phyloP scores from a whole-genome alignment of 1,140 invertebrate species.

The Dendroctonus valens region DNA sequence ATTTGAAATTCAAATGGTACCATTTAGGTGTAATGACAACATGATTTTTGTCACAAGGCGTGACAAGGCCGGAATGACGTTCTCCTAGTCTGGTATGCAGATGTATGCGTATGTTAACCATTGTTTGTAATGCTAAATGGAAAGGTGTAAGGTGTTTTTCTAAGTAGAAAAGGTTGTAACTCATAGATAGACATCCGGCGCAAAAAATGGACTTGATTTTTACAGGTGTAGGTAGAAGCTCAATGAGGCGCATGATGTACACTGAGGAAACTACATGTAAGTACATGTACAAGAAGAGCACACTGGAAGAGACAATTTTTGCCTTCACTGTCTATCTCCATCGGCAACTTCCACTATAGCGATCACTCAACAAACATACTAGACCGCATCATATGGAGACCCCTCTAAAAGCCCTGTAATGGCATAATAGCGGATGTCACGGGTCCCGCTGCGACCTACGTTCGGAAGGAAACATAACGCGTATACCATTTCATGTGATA shows the following conservation, averaged over 20 bases:
- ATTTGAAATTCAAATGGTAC: too few relatives aligned
- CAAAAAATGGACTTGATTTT: too few relatives aligned
- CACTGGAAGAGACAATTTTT: too few relatives aligned
- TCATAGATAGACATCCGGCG: background rate
- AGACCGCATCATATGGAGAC: slow-evolving; percentile 24
- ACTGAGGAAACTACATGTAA: too few relatives aligned
- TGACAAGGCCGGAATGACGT: slow-evolving; percentile 1
- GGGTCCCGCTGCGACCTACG: slow-evolving; percentile 33
- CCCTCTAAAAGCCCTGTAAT: slow-evolving; percentile 30
- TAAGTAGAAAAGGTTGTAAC: slow-evolving; percentile 17
- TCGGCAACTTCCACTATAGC: too few relatives aligned
- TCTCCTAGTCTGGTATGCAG: slow-evolving; percentile 5
- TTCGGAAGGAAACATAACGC: slow-evolving; percentile 34
- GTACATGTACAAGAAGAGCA: too few relatives aligned
- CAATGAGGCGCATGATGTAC: too few relatives aligned
- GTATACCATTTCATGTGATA: slow-evolving; percentile 34
- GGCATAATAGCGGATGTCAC: slow-evolving; percentile 33
- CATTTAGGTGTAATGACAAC: too few relatives aligned
- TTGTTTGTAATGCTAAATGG: slow-evolving; percentile 19
- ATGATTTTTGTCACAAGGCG: background rate
- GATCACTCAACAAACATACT: slow-evolving; percentile 9
- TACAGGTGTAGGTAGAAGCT: too few relatives aligned
- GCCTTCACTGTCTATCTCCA: too few relatives aligned
- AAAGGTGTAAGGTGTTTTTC: slow-evolving; percentile 20
- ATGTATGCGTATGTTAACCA: slow-evolving; percentile 22